A percentile compares a stretch with the other conserved stretches of the same genome.
Evolutionary conservation across 2,113 vertebrate genomes (phyloP).

Genomic region (Dasyprocta punctata): DNA sequence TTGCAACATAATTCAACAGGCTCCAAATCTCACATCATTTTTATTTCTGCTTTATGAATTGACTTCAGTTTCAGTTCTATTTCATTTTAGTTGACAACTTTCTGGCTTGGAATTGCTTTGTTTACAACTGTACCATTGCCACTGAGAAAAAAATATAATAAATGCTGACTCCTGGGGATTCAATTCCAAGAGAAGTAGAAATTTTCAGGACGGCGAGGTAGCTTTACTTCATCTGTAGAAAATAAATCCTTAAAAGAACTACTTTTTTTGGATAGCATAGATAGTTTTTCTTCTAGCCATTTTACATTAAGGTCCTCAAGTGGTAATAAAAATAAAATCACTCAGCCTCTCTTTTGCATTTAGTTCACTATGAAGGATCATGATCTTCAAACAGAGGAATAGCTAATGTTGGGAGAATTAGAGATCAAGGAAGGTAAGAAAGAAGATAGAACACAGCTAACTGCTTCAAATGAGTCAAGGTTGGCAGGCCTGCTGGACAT

Average conservation of each 20-base stretch:
- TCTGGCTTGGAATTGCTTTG: slow-evolving; percentile 43
- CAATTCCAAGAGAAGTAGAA: slow-evolving; percentile 1
- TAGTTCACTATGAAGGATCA: neutral
- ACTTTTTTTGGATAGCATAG: neutral
- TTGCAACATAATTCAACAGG: neutral
- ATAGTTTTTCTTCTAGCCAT: neutral
- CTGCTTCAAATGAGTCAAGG: neutral
- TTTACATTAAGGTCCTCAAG: neutral
- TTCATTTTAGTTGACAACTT: slow-evolving; percentile 50
- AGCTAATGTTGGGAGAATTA: neutral
- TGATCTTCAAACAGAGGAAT: neutral
- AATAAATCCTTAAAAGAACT: neutral
- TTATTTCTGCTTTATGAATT: slow-evolving; percentile 55
- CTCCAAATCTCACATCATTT: slow-evolving; percentile 45
- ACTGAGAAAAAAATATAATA: slow-evolving; percentile 61
- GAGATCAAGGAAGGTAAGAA: neutral
- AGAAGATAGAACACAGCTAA: neutral
- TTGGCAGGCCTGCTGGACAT: neutral
- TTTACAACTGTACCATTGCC: slow-evolving; percentile 33
- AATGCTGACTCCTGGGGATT: slow-evolving; percentile 45
- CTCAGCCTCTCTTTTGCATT: neutral
- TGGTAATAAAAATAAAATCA: slow-evolving; percentile 4
- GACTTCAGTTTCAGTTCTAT: slow-evolving; percentile 58
- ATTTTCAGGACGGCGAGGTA: slow-evolving; percentile 17
- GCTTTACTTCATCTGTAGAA: slow-evolving; percentile 40